Evolutionary conservation across 2,888 invertebrate species (phyloP).

Genomic region (Arenicola marina): DNA sequence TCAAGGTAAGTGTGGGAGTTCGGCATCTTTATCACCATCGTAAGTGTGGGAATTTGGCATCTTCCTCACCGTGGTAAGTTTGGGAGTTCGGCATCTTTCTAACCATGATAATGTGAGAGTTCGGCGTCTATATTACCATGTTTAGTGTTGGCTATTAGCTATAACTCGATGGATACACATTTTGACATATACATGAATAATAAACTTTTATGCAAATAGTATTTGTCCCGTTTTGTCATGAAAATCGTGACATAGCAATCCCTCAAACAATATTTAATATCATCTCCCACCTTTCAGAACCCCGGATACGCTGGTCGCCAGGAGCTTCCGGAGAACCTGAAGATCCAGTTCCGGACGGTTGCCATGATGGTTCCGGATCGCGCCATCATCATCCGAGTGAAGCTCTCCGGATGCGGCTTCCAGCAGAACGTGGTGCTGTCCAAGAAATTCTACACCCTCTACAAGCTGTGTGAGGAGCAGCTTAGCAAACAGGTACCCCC

Average conservation of each 20-base stretch:
- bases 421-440: slow-evolving; percentile 92
- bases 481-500: slow-evolving; percentile 83
- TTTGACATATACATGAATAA: too few species aligned
- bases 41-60: slow-evolving; percentile 59
- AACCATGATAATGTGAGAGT: too few species aligned
- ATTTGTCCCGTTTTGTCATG: too few species aligned
- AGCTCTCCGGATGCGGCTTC: slow-evolving; percentile 94
- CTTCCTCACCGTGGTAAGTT: too few species aligned
- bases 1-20: too few species aligned
- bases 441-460: slow-evolving; percentile 93
- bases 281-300: slow-evolving; percentile 80
- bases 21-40: slow-evolving; percentile 98
- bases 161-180: too few species aligned
- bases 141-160: slow-evolving; percentile 66
- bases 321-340: slow-evolving; percentile 93
- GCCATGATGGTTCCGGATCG: slow-evolving; percentile 99
- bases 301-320: slow-evolving; percentile 96
- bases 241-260: too few species aligned
- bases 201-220: too few species aligned
- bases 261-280: too few species aligned
- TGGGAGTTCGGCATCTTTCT: too few species aligned
- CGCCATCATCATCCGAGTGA: slow-evolving; percentile 95
- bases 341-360: slow-evolving; percentile 96
- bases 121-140: slow-evolving; percentile 98
- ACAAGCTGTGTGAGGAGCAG: slow-evolving; percentile 96